Evolutionary conservation across 2,888 invertebrate genomes (phyloP), one percentile per base, ranked within the genome.

Genomic region (Protodeltote pygarga): DNA sequence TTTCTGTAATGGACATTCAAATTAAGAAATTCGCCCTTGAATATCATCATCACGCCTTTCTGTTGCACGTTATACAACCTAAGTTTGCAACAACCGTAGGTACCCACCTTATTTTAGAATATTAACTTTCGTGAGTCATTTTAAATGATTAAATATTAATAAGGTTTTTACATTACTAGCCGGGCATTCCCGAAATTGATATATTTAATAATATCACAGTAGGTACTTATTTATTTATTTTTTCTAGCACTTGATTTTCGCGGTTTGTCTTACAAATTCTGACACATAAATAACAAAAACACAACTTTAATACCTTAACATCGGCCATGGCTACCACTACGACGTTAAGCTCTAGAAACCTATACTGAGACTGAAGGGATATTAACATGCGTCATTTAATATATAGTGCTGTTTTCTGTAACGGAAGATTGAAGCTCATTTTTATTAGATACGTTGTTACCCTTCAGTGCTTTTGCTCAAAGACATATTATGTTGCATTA

Each of bases 381-480:
- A 73, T 57, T 53, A 51, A 70, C 55, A 61, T 62, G 57, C 60
- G 71, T 73, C 69, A 79, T 77, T 70, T 69, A 68, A 83, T 89
- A 84, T 90, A 89, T 87, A 87, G 71, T 65, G 32, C 27, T 24
- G 63, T 59, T 68, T 70, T 75, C 81, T 75, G 86, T 80, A 71
- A 88, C 82, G 85, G 83, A 78, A 75, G 77, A 81, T 79, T 86
- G 84, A 65, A 57, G 65, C 60, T 75, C 75, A 81, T 83, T 84
- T 84, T 85, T n/a, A n/a, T n/a, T 84, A 81, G 71, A 73, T 75
- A 79, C 72, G 62, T 64, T 68, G 84, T 87, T 79, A 86, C 79
- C 83, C 88, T 88, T 85, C 87, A 85, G 72, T 85, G 87, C 69
- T 77, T 79, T 71, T 80, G 81, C 77, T 77, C 79, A 64, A 71